Evolutionary conservation across 1,140 invertebrate species (phyloP), one percentile per base, ranked within the genome.

Genomic region (Acromyrmex charruanus): DNA sequence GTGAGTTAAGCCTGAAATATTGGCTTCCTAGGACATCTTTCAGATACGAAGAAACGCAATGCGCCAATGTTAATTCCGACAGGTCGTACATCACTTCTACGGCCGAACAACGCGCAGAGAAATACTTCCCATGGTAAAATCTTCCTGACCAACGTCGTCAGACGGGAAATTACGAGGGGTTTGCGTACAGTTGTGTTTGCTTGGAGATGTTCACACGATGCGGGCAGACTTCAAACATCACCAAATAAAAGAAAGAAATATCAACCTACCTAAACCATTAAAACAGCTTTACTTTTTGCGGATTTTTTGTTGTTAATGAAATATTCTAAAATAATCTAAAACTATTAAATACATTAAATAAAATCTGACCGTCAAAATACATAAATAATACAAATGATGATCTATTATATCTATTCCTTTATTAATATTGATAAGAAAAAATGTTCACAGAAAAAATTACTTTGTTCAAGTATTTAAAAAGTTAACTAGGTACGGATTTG

Each of bases 1-100:
- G n/a, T 51, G 49, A 39, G 85, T 85, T 89, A 89, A 90, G 85
- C 80, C 75, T 77, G 79, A 90, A 77, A 89, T 87, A 89, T 90
- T 87, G 85, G 79, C 53, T 75, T 10, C 10, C 59, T 53, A 5
- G 49, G 39, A 77, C 35, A 77, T 82, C 63, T 87, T 89, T 80
- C 18, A 39, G 35, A 68, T 65, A 53, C 16, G 51, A 77, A 53
- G 87, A 31, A 63, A 88, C 51, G 81, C 44, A 69, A 10, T 44
- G 51, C 16, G 35, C 12, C 68, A 59, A 77, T 87, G 65, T 89
- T 88, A 85, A 85, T 89, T 88, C 81, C 65, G 44, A 77, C 86
- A 44, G 69, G 59, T 51, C 69, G 39, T 84, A 61, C 14, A 84
- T 84, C 80, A 75, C 55, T 75, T 21, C 39, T 44, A 21, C 14